phyloP scores from a whole-genome alignment of 2,888 invertebrate species.

The Sympetrum striolatum region DNA sequence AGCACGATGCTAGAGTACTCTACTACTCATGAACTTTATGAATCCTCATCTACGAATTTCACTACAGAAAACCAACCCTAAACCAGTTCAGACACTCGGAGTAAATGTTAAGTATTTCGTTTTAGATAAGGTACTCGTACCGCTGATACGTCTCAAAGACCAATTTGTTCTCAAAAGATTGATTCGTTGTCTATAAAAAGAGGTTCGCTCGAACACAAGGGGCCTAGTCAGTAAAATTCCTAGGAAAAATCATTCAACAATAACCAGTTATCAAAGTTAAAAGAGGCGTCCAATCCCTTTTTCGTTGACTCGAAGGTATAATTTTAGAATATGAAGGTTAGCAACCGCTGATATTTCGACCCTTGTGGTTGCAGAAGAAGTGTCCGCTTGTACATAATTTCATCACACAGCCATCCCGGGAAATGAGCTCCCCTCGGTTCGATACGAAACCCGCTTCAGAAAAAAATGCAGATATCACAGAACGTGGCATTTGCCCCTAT shows the following conservation, averaged over 20 bases:
- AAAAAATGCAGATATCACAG: conserved; percentile 14
- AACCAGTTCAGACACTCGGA: too few species aligned
- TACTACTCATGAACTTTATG: too few species aligned
- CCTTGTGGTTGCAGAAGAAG: background rate
- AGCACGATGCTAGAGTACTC: too few species aligned
- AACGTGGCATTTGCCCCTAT: conserved; percentile 23
- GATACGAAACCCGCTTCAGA: background rate
- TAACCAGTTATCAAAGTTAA: background rate
- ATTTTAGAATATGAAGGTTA: background rate
- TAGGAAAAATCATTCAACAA: conserved; percentile 28
- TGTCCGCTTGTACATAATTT: conserved; percentile 3
- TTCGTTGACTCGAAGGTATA: background rate
- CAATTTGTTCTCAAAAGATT: too few species aligned
- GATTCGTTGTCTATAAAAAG: background rate
- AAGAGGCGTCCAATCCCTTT: background rate
- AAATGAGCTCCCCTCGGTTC: background rate
- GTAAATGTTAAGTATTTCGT: too few species aligned
- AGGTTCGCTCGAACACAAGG: background rate
- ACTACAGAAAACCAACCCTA: too few species aligned
- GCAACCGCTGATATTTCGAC: background rate
- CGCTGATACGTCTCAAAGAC: too few species aligned
- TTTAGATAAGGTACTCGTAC: too few species aligned
- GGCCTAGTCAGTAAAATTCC: conserved; percentile 9
- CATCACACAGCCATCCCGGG: conserved; percentile 17
- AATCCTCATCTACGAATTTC: too few species aligned